Base-by-base conservation (phyloP, 2,888 invertebrate species). In the Cataglyphis rosenhaueri region DNA sequence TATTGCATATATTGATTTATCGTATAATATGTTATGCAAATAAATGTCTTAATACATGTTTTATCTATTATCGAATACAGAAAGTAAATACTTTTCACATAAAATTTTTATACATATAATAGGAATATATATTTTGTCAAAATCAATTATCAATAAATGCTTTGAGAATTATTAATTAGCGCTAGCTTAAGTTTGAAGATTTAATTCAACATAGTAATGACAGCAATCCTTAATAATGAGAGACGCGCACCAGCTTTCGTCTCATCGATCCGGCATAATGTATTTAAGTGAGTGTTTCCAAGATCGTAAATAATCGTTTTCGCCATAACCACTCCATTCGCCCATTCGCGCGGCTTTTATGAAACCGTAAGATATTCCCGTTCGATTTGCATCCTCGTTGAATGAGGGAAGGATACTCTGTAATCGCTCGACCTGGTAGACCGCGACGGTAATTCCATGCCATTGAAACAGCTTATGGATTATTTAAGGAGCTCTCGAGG, bases 381-480 rank as follows among this genome's bases (percentile, higher is more conserved):
- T 78, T 71, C 65, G 82, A 76, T 66, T 74, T 57, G 76, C 79
- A 61, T 59, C 55, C 32, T 44, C 44, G 35, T 48, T 18, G n/a
- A 15, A 32, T 52, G 62, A 73, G 82, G 70, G 71, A 82, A 78
- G 55, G 12, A 57, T 35, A 59, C 21, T 38, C 62, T n/a, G 61
- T 82, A 86, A 81, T 66, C 82, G 79, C 41, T 25, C 52, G 66
- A 18, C 15, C 52, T 10, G 32, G 55, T 44, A 84, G 68, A 66
- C 81, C 59, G 75, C 73, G 81, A 83, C 57, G 79, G 83, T 87
- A 90, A 90, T 89, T 89, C 86, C 84, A 75, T 84, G 73, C 73
- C 70, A 83, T 70, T 35, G 84, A 81, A 82, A 79, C 81, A 86
- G 82, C 87, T 91, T 91, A 87, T 91, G 86, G 88, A 84, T 88